These are phyloP conservation scores for Pavo muticus DNA, from an alignment of 2,113 vertebrate genomes.

Conservation along the genomic window DNA sequence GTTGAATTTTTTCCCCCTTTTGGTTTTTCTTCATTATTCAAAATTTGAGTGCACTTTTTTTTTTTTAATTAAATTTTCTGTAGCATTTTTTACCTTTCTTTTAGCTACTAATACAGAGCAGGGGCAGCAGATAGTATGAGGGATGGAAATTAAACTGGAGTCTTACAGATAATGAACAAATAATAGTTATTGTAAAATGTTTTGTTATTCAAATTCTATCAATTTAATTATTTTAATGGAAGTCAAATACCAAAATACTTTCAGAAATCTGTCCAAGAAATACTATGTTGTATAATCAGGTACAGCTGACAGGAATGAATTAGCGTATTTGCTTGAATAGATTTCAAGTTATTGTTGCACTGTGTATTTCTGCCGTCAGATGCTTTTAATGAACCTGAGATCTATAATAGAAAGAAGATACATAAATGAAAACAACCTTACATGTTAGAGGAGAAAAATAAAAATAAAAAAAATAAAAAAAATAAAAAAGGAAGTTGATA, in stretches of 20 bases:
- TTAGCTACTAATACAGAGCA: neutral
- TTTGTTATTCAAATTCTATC: neutral
- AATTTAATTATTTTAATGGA: neutral
- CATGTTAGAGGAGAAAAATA: neutral
- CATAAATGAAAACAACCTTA: neutral
- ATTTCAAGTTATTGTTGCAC: neutral
- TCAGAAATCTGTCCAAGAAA: neutral
- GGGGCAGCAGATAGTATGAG: accelerated
- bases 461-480: no score
- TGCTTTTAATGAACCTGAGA: neutral
- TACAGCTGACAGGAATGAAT: neutral
- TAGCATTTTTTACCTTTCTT: neutral
- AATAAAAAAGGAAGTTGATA: neutral
- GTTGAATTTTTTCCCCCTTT: neutral
- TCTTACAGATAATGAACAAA: neutral
- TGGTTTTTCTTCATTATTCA: neutral
- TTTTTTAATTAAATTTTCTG: neutral
- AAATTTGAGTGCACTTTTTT: accelerated
- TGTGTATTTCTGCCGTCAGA: neutral
- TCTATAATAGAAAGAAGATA: neutral
- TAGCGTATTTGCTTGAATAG: neutral
- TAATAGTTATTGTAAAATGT: neutral
- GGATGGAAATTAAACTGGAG: neutral
- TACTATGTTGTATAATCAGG: neutral
- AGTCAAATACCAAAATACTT: neutral